Percentiles rank a stretch among this genome's conserved stretches.
phyloP scores from a whole-genome alignment of 2,113 vertebrate genomes.

The Neotoma lepida region DNA sequence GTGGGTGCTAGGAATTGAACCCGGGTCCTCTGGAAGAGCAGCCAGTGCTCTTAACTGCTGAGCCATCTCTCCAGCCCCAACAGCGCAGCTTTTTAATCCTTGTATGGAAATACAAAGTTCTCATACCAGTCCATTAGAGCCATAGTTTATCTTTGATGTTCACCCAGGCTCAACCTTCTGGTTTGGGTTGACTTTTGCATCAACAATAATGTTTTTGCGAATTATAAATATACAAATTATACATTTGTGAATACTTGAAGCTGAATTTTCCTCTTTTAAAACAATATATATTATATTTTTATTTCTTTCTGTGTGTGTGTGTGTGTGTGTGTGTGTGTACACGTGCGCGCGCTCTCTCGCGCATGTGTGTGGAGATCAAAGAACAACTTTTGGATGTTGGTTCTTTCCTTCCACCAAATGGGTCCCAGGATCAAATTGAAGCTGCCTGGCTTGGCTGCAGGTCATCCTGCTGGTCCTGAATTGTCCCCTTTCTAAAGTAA shows the following conservation, averaged over 20 bases:
- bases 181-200: conserved; percentile 4
- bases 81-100: background rate
- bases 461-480: background rate
- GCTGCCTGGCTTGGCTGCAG: background rate
- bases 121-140: background rate
- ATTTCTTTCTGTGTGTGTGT: background rate
- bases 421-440: background rate
- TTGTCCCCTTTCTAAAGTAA: conserved; percentile 52
- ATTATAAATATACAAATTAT: background rate
- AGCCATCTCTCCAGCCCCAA: too few species aligned
- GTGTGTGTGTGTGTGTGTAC: background rate
- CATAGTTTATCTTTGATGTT: background rate
- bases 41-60: too few species aligned
- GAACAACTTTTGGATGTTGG: background rate
- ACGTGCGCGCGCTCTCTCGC: too few species aligned
- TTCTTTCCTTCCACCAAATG: background rate
- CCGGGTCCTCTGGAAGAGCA: too few species aligned
- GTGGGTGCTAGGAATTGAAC: too few species aligned
- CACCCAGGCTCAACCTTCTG: background rate
- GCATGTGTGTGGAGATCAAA: background rate
- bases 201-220: conserved; percentile 25
- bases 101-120: background rate
- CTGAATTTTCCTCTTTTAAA: background rate
- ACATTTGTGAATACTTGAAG: background rate
- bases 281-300: background rate